A percentile compares a stretch with the other conserved stretches of the same genome.
phyloP scores from a whole-genome alignment of 2,797 vertebrate species.

The Darevskia mixta region DNA sequence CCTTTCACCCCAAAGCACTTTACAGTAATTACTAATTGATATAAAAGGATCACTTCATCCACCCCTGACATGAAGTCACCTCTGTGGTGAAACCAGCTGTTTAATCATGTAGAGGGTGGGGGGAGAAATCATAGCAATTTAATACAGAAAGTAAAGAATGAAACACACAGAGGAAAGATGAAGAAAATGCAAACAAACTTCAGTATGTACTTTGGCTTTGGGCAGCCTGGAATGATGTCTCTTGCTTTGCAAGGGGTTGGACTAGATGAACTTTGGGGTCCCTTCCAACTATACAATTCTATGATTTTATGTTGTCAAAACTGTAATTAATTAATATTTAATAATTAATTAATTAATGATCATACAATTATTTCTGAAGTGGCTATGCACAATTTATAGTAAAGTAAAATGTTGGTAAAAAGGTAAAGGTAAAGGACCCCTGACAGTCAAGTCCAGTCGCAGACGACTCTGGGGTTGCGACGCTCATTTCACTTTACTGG shows the following conservation, averaged over 20 bases:
- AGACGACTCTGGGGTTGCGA: too few relatives aligned
- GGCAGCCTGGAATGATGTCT: background rate
- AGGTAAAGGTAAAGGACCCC: too few relatives aligned
- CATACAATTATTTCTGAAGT: conserved; percentile 2
- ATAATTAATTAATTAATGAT: background rate
- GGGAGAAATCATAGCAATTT: conserved; percentile 30
- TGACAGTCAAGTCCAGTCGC: too few relatives aligned
- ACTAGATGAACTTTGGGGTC: too few relatives aligned
- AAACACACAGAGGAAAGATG: background rate
- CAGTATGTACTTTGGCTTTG: conserved; percentile 29
- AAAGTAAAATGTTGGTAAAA: background rate
- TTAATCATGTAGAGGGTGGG: conserved; percentile 57
- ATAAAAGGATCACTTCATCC: conserved; percentile 77
- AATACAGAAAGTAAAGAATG: conserved; percentile 37
- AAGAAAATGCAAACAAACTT: conserved; percentile 40
- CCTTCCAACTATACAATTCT: too few relatives aligned
- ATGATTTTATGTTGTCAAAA: conserved; percentile 12
- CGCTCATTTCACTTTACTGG: too few relatives aligned
- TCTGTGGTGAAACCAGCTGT: conserved; percentile 68
- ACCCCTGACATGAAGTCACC: conserved; percentile 73
- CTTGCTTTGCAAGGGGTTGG: too few relatives aligned
- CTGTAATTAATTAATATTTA: background rate
- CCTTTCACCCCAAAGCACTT: conserved; percentile 78
- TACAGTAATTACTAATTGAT: conserved; percentile 79
- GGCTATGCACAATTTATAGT: too few relatives aligned